Evolutionary conservation across 1,140 invertebrate genomes (phyloP).

Genomic region (Drosophila lowei): DNA sequence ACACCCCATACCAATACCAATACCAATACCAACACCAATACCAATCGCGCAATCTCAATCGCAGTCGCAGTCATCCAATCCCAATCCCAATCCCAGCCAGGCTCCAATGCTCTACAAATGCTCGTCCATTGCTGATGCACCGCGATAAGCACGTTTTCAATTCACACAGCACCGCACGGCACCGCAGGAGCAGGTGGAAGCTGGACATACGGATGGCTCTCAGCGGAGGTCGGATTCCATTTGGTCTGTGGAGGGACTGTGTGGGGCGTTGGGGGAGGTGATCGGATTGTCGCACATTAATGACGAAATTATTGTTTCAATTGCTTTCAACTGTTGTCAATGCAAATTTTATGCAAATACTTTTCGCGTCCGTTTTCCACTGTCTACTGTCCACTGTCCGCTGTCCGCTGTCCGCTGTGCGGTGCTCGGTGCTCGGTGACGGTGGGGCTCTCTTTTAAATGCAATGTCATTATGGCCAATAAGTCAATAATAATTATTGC

Average conservation of each 20-base stretch:
- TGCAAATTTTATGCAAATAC: slow-evolving; percentile 82
- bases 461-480: slow-evolving; percentile 77
- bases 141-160: slow-evolving; percentile 80
- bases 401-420: background rate
- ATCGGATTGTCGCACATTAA: slow-evolving; percentile 75
- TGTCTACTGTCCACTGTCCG: background rate
- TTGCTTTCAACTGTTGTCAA: slow-evolving; percentile 81
- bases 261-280: slow-evolving; percentile 19
- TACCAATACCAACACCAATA: slow-evolving; percentile 13
- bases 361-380: slow-evolving; percentile 31
- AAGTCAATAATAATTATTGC: slow-evolving; percentile 75
- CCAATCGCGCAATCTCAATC: background rate
- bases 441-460: slow-evolving; percentile 50
- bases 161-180: slow-evolving; percentile 34
- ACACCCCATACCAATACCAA: slow-evolving; percentile 1
- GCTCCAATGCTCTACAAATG: too few relatives aligned
- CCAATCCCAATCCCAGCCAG: too few relatives aligned
- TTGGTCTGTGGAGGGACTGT: background rate
- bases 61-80: background rate
- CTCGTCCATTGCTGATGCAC: slow-evolving; percentile 62
- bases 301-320: slow-evolving; percentile 83
- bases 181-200: slow-evolving; percentile 13
- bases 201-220: background rate
- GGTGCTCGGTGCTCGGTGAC: background rate
- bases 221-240: background rate